Conservation (phyloP, 2,888 invertebrate species). For the Tipula unca region DNA sequence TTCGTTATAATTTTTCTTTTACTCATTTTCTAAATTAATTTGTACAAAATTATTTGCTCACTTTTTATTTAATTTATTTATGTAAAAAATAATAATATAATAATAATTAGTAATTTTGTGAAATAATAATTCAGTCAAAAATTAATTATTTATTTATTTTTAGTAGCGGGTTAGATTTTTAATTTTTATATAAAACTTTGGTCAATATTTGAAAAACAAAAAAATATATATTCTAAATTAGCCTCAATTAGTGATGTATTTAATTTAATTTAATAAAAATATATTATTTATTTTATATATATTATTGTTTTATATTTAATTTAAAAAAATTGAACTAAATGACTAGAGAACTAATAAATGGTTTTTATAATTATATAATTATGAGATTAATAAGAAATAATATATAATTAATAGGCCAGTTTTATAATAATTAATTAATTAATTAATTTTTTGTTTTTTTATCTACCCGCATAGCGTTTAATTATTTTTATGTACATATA, state of each 20-base stretch:
- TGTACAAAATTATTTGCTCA: conserved; percentile 19
- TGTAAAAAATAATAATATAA: background rate
- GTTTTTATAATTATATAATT: background rate
- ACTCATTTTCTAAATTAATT: conserved; percentile 18
- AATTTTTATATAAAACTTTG: background rate
- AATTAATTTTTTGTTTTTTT: background rate
- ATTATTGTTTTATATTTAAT: background rate
- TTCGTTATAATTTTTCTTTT: background rate
- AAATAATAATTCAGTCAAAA: conserved; percentile 15
- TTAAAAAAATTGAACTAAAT: background rate
- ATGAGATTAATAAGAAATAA: background rate
- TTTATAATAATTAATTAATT: background rate
- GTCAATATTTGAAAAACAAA: background rate
- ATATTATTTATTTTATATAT: background rate
- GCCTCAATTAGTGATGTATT: conserved; percentile 15
- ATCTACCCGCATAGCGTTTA: conserved; percentile 16
- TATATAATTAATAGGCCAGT: background rate
- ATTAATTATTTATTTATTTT: background rate
- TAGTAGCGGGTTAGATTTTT: background rate
- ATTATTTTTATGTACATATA: background rate
- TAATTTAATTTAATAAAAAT: background rate
- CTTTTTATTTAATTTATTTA: background rate
- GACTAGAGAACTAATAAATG: conserved; percentile 10
- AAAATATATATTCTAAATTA: background rate
- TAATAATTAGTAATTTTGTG: background rate